Evolutionary conservation across 2,797 vertebrate species (phyloP), one percentile per base, ranked within the genome.

Genomic region (Bovichtus diacanthus): DNA sequence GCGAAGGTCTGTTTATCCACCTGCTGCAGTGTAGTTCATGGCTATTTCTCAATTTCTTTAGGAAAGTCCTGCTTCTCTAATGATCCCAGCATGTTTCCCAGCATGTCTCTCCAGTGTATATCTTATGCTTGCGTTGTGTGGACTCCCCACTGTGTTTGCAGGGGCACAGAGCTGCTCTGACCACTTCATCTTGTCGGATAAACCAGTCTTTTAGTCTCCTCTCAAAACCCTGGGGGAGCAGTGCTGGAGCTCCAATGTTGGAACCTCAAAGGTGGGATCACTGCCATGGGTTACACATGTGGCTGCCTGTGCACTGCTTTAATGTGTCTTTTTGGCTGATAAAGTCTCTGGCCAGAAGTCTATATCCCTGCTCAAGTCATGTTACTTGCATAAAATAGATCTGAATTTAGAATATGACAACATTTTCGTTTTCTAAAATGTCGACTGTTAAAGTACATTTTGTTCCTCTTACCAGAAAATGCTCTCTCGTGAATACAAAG

Each of bases 171-270:
- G 81, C 82, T 63, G 34, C 73, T 60, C 85, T 92, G 91, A 93
- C 91, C 90, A 78, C 93, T 94, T 93, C 88, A 93, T 94, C 91
- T 91, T 86, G 76, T 76, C 76, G 85, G 91, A 91, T 88, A 88
- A 89, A 86, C 86, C 76, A 58, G 55, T 74, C 89, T 91, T 86
- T 92, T 80, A 87, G 86, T 54, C 81, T 84, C 75, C 70, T 74
- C 73, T 63, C 55, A 68, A n/a, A 50, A 75, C 84, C 77, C 69
- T 16, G 50, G 68, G 83, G 88, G 50, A 74, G 74, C 62, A 12
- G 74, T 8, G 65, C 74, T 64, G 78, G 56, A 83, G 73, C 85
- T 78, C 76, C 47, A 69, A 85, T 61, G 81, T 60, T 71, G 53
- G 83, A 82, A 83, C 60, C 86, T 88, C 69, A 83, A 87, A 86